Evolutionary conservation across 2,797 vertebrate genomes (phyloP).

Genomic region (Alectoris magna): DNA sequence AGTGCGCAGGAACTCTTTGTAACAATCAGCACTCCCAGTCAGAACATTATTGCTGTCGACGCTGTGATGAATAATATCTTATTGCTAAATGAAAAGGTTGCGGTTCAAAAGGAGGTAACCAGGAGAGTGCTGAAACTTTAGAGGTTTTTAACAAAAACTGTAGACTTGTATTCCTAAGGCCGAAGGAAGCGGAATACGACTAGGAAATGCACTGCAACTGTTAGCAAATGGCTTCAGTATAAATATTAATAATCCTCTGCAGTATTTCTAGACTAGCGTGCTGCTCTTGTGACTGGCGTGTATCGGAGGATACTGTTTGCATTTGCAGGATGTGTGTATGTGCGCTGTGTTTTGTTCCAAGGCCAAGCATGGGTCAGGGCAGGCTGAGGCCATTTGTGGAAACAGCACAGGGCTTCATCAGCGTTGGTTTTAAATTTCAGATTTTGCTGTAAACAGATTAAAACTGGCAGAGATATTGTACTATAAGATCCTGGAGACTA

Average conservation of each 20-base stretch:
- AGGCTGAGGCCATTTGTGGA: background rate
- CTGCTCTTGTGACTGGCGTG: background rate
- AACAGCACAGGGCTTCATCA: background rate
- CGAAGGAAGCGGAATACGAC: background rate
- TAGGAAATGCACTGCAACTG: background rate
- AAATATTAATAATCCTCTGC: background rate
- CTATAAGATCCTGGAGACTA: conserved; percentile 94
- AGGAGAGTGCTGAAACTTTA: background rate
- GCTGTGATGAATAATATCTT: background rate
- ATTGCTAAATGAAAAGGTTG: background rate
- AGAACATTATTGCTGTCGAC: background rate
- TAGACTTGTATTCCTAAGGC: background rate
- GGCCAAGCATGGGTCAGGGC: background rate
- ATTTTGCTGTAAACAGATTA: conserved; percentile 94
- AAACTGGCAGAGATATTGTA: conserved; percentile 96
- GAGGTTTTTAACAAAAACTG: background rate
- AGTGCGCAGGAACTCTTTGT: background rate
- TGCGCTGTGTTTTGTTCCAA: background rate
- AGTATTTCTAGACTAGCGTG: background rate
- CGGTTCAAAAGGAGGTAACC: background rate
- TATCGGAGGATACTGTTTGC: background rate
- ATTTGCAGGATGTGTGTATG: background rate
- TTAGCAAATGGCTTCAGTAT: background rate
- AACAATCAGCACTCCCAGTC: background rate
- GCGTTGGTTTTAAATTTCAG: conserved; percentile 75